Percentiles rank a stretch among this genome's conserved stretches.
Evolutionary conservation across 2,113 vertebrate genomes (phyloP).

Genomic region (Naja naja): DNA sequence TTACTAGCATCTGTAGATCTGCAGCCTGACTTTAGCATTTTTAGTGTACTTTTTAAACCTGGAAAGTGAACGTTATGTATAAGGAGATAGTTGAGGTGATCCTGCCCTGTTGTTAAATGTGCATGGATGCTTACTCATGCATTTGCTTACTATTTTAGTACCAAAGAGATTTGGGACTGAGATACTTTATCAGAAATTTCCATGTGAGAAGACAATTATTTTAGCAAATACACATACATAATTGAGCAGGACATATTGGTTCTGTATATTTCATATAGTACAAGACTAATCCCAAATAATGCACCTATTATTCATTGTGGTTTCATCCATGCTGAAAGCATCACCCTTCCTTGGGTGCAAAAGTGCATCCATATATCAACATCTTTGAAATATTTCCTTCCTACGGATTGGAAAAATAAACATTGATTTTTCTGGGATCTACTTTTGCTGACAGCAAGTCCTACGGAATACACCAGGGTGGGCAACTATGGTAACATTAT

Average conservation of each 20-base stretch:
- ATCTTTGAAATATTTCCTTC: background rate
- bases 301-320: background rate
- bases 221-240: background rate
- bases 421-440: background rate
- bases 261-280: background rate
- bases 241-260: background rate
- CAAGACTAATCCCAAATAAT: conserved; percentile 4
- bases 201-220: background rate
- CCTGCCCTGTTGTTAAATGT: background rate
- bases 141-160: background rate
- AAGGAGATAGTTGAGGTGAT: background rate
- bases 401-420: background rate
- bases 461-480: background rate
- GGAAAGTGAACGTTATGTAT: background rate
- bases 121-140: background rate
- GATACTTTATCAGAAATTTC: background rate
- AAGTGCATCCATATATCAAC: background rate
- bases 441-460: background rate
- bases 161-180: background rate
- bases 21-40: background rate
- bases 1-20: background rate
- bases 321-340: background rate
- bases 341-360: background rate
- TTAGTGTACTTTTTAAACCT: background rate
- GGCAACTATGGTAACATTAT: background rate